These are phyloP conservation scores for Ashinkailepas kermadecensis DNA, from an alignment of 2,888 invertebrate species.

Conservation along the genomic window DNA sequence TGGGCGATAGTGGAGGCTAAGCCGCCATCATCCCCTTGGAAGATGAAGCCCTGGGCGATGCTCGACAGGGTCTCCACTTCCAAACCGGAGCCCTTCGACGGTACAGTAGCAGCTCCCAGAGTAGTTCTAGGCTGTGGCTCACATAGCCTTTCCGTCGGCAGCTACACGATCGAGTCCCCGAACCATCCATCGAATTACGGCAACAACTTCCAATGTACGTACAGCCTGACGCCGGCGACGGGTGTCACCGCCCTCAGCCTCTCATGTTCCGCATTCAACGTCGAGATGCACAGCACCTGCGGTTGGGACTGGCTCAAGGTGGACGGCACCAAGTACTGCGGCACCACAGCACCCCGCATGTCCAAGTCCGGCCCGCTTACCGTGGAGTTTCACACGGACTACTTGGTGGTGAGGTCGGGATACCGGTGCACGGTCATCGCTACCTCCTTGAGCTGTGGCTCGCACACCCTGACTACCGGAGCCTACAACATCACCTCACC, in stretches of 20 bases:
- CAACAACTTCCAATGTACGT: background rate
- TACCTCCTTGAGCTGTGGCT: no score
- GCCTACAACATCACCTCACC: background rate
- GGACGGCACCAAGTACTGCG: background rate
- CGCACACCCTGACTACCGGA: background rate
- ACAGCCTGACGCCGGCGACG: background rate
- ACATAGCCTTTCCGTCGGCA: background rate
- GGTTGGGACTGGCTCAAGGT: background rate
- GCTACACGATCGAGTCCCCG: slow-evolving; percentile 5
- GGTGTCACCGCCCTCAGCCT: background rate
- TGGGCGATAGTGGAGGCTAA: no score
- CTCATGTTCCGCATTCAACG: background rate
- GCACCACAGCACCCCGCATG: no score
- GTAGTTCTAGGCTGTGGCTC: background rate
- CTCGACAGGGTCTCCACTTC: no score
- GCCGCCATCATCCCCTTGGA: no score
- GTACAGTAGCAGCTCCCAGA: no score
- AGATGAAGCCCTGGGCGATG: no score
- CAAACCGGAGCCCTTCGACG: no score
- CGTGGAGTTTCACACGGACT: no score
- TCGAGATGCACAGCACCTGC: background rate
- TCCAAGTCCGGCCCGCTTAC: no score
- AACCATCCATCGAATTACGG: background rate
- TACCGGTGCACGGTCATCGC: no score
- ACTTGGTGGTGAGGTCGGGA: no score